Percentiles rank a stretch among this genome's conserved stretches.
phyloP scores from a whole-genome alignment of 2,888 invertebrate species.

The Acronicta alni region DNA sequence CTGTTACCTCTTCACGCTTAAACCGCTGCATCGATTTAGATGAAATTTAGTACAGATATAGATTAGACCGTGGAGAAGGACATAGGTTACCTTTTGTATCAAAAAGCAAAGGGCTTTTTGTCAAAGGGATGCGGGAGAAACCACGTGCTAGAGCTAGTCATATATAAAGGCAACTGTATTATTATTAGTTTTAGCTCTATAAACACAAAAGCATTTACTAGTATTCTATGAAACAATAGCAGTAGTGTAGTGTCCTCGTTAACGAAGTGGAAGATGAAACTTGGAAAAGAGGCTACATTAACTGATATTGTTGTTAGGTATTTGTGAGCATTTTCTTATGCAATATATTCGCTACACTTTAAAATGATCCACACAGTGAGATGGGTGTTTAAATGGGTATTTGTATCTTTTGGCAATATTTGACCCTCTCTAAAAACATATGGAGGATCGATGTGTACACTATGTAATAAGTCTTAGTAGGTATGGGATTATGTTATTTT shows the following conservation, averaged over 20 bases:
- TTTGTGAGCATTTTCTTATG: constrained; percentile 17
- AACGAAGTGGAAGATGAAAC: constrained; percentile 38
- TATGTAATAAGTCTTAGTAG: too few relatives aligned
- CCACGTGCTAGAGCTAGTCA: too few relatives aligned
- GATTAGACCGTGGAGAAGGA: too few relatives aligned
- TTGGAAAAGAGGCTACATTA: constrained; percentile 40
- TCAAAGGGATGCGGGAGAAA: too few relatives aligned
- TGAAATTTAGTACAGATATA: too few relatives aligned
- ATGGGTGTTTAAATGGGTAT: neutral
- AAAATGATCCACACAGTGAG: constrained; percentile 7
- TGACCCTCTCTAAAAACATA: too few relatives aligned
- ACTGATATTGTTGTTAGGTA: constrained; percentile 35
- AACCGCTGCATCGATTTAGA: too few relatives aligned
- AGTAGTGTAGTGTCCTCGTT: constrained; percentile 27
- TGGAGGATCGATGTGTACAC: too few relatives aligned
- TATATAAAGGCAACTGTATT: constrained; percentile 13
- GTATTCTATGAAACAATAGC: constrained; percentile 43
- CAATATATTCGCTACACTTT: constrained; percentile 22
- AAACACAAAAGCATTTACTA: constrained; percentile 23
- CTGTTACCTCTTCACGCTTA: too few relatives aligned
- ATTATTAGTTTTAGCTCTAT: constrained; percentile 24
- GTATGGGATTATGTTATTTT: too few relatives aligned
- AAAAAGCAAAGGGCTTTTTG: too few relatives aligned
- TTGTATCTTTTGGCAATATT: neutral
- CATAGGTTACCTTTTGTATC: too few relatives aligned